A percentile compares a stretch with the other conserved stretches of the same genome.
These are phyloP conservation scores for Pangasius macronema DNA, from an alignment of 2,797 vertebrate species.

Conservation along the genomic window DNA sequence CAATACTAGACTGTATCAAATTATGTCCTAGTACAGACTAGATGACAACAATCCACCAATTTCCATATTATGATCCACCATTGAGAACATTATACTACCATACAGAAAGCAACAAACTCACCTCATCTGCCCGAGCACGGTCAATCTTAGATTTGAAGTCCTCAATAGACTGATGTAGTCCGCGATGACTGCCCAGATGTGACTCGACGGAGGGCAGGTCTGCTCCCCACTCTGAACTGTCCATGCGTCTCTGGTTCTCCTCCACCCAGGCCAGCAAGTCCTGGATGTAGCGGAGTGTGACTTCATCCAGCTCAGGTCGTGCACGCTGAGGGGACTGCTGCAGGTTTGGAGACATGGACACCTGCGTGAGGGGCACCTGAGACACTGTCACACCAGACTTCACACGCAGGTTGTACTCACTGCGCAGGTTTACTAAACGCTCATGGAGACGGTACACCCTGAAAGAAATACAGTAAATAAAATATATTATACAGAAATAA, in stretches of 20 bases:
- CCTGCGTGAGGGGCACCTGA: slow-evolving; percentile 50
- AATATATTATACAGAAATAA: too few species aligned
- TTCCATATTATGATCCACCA: neutral
- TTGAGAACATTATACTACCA: neutral
- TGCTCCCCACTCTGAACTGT: slow-evolving; percentile 82
- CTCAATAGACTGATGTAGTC: slow-evolving; percentile 88
- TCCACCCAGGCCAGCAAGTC: slow-evolving; percentile 92
- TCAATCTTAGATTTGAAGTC: slow-evolving; percentile 91
- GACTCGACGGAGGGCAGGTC: slow-evolving; percentile 90
- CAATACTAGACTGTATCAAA: neutral
- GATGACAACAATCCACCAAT: neutral
- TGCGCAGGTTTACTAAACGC: slow-evolving; percentile 90
- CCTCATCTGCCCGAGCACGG: slow-evolving; percentile 86
- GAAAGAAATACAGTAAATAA: neutral
- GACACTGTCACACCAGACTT: slow-evolving; percentile 80
- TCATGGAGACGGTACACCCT: slow-evolving; percentile 94
- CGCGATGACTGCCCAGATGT: slow-evolving; percentile 87
- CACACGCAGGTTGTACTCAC: slow-evolving; percentile 90
- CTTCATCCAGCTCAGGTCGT: slow-evolving; percentile 81
- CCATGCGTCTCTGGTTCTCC: slow-evolving; percentile 88
- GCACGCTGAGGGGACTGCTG: slow-evolving; percentile 66
- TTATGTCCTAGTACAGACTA: neutral
- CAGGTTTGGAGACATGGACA: slow-evolving; percentile 54
- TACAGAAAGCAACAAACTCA: slow-evolving; percentile 49
- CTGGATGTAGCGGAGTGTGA: slow-evolving; percentile 85